Conservation (phyloP, 2,113 vertebrate species). For the Vireo altiloquus region DNA sequence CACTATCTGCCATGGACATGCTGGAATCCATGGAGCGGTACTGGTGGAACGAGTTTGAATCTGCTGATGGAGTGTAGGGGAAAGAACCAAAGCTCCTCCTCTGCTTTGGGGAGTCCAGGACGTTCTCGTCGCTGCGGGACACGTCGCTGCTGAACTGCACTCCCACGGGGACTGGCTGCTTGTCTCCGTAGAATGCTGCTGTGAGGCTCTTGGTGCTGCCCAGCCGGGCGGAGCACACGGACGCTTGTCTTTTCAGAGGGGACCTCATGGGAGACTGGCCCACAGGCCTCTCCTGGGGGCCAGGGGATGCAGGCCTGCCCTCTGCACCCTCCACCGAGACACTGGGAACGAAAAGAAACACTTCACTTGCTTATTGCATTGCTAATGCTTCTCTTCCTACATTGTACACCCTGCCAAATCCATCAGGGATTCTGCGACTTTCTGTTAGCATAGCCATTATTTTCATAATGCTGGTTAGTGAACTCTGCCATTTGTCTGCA, state of each 20-base stretch:
- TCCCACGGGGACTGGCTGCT: constrained; percentile 81
- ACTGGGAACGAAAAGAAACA: constrained; percentile 60
- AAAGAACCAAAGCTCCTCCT: constrained; percentile 95
- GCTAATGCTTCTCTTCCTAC: background rate
- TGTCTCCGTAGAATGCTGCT: constrained; percentile 89
- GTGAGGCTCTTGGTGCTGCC: constrained; percentile 97
- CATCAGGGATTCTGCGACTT: background rate
- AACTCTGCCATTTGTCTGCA: background rate
- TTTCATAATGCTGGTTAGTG: background rate
- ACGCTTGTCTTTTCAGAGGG: constrained; percentile 89
- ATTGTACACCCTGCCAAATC: background rate
- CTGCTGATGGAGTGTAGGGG: constrained; percentile 92
- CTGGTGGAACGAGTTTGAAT: constrained; percentile 95
- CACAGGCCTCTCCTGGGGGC: constrained; percentile 78
- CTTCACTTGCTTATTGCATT: background rate
- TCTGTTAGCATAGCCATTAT: background rate
- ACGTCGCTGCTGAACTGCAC: constrained; percentile 95
- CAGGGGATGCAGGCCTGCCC: constrained; percentile 81
- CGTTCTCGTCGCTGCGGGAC: constrained; percentile 93
- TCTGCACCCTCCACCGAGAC: constrained; percentile 74
- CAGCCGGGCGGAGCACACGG: constrained; percentile 87
- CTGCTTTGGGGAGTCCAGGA: constrained; percentile 92
- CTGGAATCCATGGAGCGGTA: constrained; percentile 96
- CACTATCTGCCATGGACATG: constrained; percentile 96
- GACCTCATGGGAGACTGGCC: constrained; percentile 89